phyloP scores from a whole-genome alignment of 2,797 vertebrate genomes.

The Spondyliosoma cantharus region DNA sequence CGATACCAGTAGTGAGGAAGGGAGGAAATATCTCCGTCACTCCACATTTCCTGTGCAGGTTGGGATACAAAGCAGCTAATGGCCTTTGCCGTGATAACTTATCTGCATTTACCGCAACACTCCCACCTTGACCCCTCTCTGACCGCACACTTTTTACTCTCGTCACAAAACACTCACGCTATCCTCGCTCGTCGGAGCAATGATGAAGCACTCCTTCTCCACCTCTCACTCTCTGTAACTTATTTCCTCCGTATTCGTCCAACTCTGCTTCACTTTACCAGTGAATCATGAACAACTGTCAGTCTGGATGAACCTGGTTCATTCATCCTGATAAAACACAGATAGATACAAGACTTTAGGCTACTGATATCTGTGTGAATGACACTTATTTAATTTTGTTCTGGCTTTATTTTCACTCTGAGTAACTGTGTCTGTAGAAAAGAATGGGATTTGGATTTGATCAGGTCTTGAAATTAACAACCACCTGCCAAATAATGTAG shows the following conservation, averaged over 20 bases:
- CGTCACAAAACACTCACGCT: conserved; percentile 56
- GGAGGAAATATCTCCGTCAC: conserved; percentile 71
- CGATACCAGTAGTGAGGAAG: conserved; percentile 43
- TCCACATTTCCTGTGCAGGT: conserved; percentile 70
- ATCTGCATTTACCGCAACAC: conserved; percentile 66
- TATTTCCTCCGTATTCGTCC: conserved; percentile 2
- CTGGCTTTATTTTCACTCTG: conserved; percentile 1
- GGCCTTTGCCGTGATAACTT: conserved; percentile 74
- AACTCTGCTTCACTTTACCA: conserved; percentile 27
- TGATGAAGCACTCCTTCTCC: conserved; percentile 39
- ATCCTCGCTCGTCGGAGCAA: conserved; percentile 50
- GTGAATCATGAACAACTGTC: conserved; percentile 19
- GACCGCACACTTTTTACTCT: conserved; percentile 48
- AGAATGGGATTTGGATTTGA: conserved; percentile 29
- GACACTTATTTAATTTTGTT: not conserved
- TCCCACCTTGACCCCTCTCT: conserved; percentile 58
- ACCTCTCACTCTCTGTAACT: conserved; percentile 11
- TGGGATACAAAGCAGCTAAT: conserved; percentile 71
- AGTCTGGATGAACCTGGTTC: conserved; percentile 17
- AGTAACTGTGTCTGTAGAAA: not conserved
- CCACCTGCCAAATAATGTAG: conserved; percentile 7
- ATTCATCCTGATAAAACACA: conserved; percentile 17
- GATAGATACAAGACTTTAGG: conserved; percentile 8
- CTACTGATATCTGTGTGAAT: conserved; percentile 13
- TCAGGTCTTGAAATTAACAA: conserved; percentile 12